phyloP scores from a whole-genome alignment of 1,140 invertebrate genomes.

The Magallana ariakensis region DNA sequence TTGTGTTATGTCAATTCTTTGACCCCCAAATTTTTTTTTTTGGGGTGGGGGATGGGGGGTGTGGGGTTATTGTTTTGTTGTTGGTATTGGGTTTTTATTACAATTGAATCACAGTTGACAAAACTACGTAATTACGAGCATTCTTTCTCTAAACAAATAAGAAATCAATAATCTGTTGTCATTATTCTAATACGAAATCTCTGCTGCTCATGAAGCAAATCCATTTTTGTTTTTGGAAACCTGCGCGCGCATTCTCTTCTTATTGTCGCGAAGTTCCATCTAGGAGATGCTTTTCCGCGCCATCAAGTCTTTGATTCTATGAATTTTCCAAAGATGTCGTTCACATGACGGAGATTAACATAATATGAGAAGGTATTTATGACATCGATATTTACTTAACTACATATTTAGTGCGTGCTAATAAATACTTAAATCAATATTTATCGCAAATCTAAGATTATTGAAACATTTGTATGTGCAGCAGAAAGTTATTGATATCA shows the following conservation, averaged over 20 bases:
- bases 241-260: constrained; percentile 2
- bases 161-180: neutral
- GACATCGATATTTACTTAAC: neutral
- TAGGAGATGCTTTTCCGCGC: neutral
- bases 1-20: too few relatives aligned
- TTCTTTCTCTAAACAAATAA: neutral
- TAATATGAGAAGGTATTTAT: constrained; percentile 24
- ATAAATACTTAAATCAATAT: too few relatives aligned
- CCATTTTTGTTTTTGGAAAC: constrained; percentile 8
- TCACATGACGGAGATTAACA: neutral
- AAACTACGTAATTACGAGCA: too few relatives aligned
- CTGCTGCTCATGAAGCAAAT: neutral
- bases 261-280: constrained; percentile 22
- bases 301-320: neutral
- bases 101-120: too few relatives aligned
- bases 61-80: too few relatives aligned
- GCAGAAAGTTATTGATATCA: too few relatives aligned
- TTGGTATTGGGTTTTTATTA: too few relatives aligned
- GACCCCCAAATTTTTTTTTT: too few relatives aligned
- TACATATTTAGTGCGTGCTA: too few relatives aligned
- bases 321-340: neutral
- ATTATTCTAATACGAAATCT: constrained; percentile 8
- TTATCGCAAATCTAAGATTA: too few relatives aligned
- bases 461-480: too few relatives aligned
- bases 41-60: too few relatives aligned